Evolutionary conservation across 1,140 invertebrate species (phyloP).

Genomic region (Agrilus planipennis): DNA sequence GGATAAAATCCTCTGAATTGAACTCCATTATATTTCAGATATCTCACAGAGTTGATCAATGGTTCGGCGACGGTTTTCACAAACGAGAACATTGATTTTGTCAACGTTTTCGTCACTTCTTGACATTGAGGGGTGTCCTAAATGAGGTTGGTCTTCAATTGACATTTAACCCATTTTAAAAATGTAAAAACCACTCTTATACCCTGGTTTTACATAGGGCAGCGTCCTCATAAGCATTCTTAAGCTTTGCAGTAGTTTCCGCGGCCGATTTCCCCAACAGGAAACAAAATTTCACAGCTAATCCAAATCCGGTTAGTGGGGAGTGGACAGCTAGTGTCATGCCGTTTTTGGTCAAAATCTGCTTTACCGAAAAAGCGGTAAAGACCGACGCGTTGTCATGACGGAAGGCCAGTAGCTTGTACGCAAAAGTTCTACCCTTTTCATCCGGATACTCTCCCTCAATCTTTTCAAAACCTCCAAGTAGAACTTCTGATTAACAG

Average conservation of each 20-base stretch:
- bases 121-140: background rate
- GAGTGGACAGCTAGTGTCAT: conserved; percentile 13
- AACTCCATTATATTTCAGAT: too few species aligned
- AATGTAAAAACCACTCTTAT: conserved; percentile 3
- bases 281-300: conserved; percentile 5
- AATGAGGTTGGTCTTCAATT: background rate
- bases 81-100: background rate
- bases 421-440: conserved; percentile 8
- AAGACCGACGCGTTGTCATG: conserved; percentile 17
- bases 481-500: conserved; percentile 10
- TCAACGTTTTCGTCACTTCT: background rate
- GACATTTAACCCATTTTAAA: conserved; percentile 1
- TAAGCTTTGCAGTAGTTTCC: conserved; percentile 2
- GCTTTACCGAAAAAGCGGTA: conserved; percentile 11
- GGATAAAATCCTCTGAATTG: conserved; percentile 1
- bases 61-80: background rate
- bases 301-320: too few species aligned
- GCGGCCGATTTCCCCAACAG: background rate
- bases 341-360: conserved; percentile 25
- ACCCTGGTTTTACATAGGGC: conserved; percentile 2
- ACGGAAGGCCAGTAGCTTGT: conserved; percentile 18
- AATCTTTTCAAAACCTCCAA: conserved; percentile 9
- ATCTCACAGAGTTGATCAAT: background rate
- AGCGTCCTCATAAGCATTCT: conserved; percentile 3
- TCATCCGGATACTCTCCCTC: conserved; percentile 10